Conservation (phyloP, 2,113 vertebrate species). For the Tetraodon nigroviridis region DNA sequence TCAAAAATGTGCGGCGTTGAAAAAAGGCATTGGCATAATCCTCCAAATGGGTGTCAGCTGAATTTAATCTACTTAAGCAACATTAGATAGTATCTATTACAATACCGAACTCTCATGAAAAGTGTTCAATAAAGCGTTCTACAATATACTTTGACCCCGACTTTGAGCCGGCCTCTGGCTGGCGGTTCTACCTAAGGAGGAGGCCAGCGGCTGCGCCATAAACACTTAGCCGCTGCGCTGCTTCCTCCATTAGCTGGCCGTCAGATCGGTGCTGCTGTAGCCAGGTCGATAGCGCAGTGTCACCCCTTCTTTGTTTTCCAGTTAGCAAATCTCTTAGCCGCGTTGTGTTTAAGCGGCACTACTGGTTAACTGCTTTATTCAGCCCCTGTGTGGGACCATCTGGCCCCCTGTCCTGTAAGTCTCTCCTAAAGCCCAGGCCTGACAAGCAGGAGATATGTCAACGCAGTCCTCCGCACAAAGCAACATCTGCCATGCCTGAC, state of each 20-base stretch:
- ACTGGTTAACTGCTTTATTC: constrained; percentile 86
- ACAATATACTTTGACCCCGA: constrained; percentile 56
- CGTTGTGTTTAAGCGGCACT: constrained; percentile 74
- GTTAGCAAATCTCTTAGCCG: constrained; percentile 76
- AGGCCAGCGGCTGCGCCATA: constrained; percentile 60
- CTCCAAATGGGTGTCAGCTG: constrained; percentile 48
- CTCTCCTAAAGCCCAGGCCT: constrained; percentile 85
- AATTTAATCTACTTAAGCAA: constrained; percentile 62
- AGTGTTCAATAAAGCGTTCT: constrained; percentile 53
- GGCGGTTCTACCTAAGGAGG: constrained; percentile 49
- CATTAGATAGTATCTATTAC: constrained; percentile 57
- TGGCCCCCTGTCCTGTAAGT: constrained; percentile 84
- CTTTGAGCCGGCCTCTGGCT: constrained; percentile 41
- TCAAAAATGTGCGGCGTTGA: constrained; percentile 37
- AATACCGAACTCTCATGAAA: constrained; percentile 44
- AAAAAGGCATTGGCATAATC: constrained; percentile 39
- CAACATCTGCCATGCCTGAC: constrained; percentile 98
- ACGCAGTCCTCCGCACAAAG: constrained; percentile 90
- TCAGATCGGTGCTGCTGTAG: constrained; percentile 60
- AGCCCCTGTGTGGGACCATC: constrained; percentile 84
- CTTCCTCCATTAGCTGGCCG: constrained; percentile 69
- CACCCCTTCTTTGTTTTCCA: constrained; percentile 66
- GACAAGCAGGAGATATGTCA: constrained; percentile 98
- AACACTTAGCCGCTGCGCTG: constrained; percentile 43
- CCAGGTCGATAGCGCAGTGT: constrained; percentile 76